Percentiles rank a stretch among this genome's conserved stretches.
These are phyloP conservation scores for Loxodonta africana DNA, from an alignment of 2,113 vertebrate genomes.

Conservation along the genomic window DNA sequence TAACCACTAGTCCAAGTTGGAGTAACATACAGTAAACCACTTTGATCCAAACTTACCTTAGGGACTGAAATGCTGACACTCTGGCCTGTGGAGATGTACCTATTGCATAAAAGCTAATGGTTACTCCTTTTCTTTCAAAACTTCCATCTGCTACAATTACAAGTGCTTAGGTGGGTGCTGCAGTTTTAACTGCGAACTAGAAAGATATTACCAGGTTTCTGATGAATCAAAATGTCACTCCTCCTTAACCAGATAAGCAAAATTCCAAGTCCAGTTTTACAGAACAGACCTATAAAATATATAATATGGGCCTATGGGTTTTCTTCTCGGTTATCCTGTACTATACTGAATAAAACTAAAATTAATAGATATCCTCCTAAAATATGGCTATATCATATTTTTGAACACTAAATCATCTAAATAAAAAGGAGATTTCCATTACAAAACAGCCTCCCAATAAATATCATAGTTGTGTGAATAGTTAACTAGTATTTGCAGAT, in stretches of 20 bases:
- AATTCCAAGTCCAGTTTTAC: neutral
- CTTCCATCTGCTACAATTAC: neutral
- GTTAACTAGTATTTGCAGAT: neutral
- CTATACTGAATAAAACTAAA: neutral
- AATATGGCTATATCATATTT: neutral
- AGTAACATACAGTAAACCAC: neutral
- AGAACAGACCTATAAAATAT: neutral
- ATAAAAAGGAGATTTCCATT: neutral
- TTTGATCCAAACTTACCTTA: neutral
- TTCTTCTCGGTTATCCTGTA: neutral
- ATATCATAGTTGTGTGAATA: neutral
- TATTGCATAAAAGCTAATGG: neutral
- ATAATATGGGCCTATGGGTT: neutral
- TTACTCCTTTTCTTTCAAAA: neutral
- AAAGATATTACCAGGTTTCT: conserved; percentile 5
- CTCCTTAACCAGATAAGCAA: conserved; percentile 21
- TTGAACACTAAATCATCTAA: conserved; percentile 12
- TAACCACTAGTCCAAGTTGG: neutral
- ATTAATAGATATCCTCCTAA: neutral
- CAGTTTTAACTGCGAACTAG: neutral
- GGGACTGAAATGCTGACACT: neutral
- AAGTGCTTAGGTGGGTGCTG: neutral
- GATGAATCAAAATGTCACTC: neutral
- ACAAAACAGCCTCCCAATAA: neutral
- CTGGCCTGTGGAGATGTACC: neutral